Evolutionary conservation across 2,888 invertebrate species (phyloP).

Genomic region (Graphium colonna): DNA sequence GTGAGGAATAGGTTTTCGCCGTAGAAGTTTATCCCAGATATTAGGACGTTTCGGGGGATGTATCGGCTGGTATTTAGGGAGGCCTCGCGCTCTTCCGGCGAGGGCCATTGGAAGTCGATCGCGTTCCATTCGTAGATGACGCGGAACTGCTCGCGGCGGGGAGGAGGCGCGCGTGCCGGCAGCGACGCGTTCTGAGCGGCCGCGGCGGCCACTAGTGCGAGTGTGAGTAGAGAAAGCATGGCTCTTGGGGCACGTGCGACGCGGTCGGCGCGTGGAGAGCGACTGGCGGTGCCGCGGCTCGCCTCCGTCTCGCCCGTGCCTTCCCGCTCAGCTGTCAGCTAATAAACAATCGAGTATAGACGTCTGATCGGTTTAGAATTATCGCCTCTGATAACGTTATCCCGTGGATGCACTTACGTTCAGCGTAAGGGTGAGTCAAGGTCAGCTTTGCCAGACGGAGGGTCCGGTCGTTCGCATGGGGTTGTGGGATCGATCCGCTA

Average conservation of each 20-base stretch:
- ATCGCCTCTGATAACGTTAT: slow-evolving; percentile 10
- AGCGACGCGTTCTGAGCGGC: slow-evolving; percentile 54
- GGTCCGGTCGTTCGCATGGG: slow-evolving; percentile 43
- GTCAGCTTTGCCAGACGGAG: slow-evolving; percentile 67
- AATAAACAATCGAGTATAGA: slow-evolving; percentile 3
- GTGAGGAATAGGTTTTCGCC: slow-evolving; percentile 84
- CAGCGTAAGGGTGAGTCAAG: slow-evolving; percentile 39
- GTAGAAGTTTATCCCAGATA: slow-evolving; percentile 85
- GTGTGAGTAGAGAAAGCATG: slow-evolving; percentile 54
- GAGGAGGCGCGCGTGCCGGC: slow-evolving; percentile 47
- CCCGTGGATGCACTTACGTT: slow-evolving; percentile 14
- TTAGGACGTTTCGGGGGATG: slow-evolving; percentile 83
- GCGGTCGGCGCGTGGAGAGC: slow-evolving; percentile 54
- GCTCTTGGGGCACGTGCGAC: slow-evolving; percentile 52
- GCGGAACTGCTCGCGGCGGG: slow-evolving; percentile 79
- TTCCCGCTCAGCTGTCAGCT: slow-evolving; percentile 2
- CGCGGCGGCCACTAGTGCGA: slow-evolving; percentile 60
- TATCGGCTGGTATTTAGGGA: slow-evolving; percentile 80
- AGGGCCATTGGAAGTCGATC: slow-evolving; percentile 85
- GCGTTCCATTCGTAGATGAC: slow-evolving; percentile 87
- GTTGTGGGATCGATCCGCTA: slow-evolving; percentile 42
- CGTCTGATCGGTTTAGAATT: slow-evolving; percentile 1
- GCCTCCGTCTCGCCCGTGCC: slow-evolving; percentile 31
- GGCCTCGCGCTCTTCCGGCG: slow-evolving; percentile 72
- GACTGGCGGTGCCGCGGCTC: slow-evolving; percentile 49